phyloP scores from a whole-genome alignment of 1,140 invertebrate genomes.

The Leptoteleia sp. region DNA sequence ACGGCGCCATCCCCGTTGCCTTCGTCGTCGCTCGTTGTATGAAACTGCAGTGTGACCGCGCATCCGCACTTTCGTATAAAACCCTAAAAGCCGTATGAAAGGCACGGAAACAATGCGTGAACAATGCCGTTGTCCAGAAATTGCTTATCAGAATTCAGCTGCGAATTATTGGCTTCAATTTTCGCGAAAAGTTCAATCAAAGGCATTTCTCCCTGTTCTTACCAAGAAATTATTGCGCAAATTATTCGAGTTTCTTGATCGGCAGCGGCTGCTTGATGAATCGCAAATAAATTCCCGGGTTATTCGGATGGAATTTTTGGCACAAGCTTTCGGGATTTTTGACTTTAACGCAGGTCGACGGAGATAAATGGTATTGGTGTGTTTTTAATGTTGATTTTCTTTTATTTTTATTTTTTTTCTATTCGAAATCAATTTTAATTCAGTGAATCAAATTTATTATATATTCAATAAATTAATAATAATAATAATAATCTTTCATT shows the following conservation, averaged over 20 bases:
- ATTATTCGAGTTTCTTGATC: slow-evolving; percentile 35
- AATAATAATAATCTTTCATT: too few species aligned
- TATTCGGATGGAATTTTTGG: slow-evolving; percentile 16
- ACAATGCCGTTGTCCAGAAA: slow-evolving; percentile 56
- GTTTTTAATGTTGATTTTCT: too few species aligned
- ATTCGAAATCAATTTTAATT: too few species aligned
- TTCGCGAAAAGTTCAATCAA: slow-evolving; percentile 57
- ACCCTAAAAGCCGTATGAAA: slow-evolving; percentile 54
- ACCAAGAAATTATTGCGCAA: slow-evolving; percentile 43
- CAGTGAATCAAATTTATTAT: too few species aligned
- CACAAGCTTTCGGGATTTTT: not conserved
- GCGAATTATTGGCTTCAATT: slow-evolving; percentile 55
- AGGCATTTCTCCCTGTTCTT: slow-evolving; percentile 34
- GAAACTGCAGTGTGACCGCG: slow-evolving; percentile 52
- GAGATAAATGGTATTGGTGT: too few species aligned
- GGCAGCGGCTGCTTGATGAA: slow-evolving; percentile 11
- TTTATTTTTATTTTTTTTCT: too few species aligned
- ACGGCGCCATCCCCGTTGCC: slow-evolving; percentile 10
- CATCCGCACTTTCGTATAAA: slow-evolving; percentile 56
- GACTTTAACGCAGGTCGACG: too few species aligned
- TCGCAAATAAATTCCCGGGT: slow-evolving; percentile 9
- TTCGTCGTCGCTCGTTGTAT: slow-evolving; percentile 26
- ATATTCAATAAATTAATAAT: too few species aligned
- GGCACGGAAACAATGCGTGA: slow-evolving; percentile 63
- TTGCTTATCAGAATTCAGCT: slow-evolving; percentile 62